These are phyloP conservation scores for Anthoscopus minutus DNA, from an alignment of 2,113 vertebrate species.

Conservation along the genomic window DNA sequence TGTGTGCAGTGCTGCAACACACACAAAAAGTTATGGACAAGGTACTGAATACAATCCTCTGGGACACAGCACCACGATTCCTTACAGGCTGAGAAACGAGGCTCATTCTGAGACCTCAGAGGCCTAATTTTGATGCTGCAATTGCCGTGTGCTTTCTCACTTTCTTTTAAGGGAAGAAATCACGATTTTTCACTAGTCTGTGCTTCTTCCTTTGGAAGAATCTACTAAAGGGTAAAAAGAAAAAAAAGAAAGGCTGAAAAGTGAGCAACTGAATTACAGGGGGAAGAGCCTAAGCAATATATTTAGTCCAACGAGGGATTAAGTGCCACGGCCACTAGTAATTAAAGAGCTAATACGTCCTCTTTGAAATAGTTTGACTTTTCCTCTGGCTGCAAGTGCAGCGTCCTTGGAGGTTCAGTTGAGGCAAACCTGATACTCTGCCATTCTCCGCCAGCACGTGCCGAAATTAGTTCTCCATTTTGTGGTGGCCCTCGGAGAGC, in stretches of 20 bases:
- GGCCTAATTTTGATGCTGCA: neutral
- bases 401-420: neutral
- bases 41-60: neutral
- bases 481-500: conserved; percentile 81
- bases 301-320: neutral
- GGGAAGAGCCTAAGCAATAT: neutral
- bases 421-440: conserved; percentile 51
- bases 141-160: neutral
- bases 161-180: neutral
- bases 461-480: conserved; percentile 89
- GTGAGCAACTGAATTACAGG: neutral
- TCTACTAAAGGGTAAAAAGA: neutral
- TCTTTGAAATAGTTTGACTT: neutral
- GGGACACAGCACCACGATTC: neutral
- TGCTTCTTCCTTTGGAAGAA: neutral
- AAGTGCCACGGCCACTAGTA: neutral
- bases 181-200: neutral
- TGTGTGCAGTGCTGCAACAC: neutral
- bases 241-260: neutral
- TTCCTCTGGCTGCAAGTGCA: neutral
- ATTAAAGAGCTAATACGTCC: neutral
- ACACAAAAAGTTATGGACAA: neutral
- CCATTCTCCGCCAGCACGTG: conserved; percentile 76
- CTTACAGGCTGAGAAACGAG: neutral
- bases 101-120: neutral